A percentile compares a stretch with the other conserved stretches of the same genome.
These are phyloP conservation scores for Parelbella ahira DNA, from an alignment of 2,888 invertebrate genomes.

Conservation along the genomic window DNA sequence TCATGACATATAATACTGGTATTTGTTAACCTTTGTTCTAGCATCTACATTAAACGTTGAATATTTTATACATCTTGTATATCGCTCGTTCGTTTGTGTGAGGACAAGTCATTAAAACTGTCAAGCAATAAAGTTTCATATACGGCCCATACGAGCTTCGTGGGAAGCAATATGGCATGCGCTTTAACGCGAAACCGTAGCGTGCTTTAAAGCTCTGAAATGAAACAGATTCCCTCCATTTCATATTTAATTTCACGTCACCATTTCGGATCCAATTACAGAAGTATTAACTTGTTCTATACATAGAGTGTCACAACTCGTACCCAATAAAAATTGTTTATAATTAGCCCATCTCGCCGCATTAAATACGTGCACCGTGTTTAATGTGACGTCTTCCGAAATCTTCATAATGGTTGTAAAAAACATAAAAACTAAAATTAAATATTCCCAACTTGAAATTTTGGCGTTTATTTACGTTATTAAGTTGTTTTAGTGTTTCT, in stretches of 20 bases:
- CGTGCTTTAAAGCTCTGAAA: not conserved
- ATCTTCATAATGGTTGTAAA: not conserved
- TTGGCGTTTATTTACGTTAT: slow-evolving; percentile 44
- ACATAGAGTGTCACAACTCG: too few relatives aligned
- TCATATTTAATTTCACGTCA: not conserved
- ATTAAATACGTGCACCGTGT: not conserved
- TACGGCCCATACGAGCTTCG: slow-evolving; percentile 13
- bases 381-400: not conserved
- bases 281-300: slow-evolving; percentile 31
- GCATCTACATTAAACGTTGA: too few relatives aligned
- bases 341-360: slow-evolving; percentile 34
- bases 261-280: not conserved
- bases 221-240: not conserved
- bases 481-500: slow-evolving; percentile 47
- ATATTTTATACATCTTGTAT: too few relatives aligned
- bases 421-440: slow-evolving; percentile 15
- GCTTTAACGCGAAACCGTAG: slow-evolving; percentile 10
- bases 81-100: too few relatives aligned
- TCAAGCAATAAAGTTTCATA: slow-evolving; percentile 13
- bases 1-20: too few relatives aligned
- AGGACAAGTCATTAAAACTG: not conserved
- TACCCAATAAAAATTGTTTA: slow-evolving; percentile 37
- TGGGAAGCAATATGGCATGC: slow-evolving; percentile 20
- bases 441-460: slow-evolving; percentile 32
- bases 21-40: too few relatives aligned